Base-by-base conservation (phyloP, 1,140 invertebrate species). In the Drosophila burlai region DNA sequence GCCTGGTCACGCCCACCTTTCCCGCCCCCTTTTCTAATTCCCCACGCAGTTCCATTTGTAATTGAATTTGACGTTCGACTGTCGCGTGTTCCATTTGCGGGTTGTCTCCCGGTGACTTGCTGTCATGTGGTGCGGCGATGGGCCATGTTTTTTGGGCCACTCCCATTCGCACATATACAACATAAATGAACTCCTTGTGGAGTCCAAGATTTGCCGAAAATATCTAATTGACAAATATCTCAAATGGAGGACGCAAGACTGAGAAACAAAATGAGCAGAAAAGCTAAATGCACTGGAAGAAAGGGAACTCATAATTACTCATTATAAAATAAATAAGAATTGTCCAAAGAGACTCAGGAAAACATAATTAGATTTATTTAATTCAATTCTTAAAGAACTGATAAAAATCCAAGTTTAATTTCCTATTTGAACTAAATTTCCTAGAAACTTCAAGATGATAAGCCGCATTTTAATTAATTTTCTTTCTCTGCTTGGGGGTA, bases 1-100 rank as follows among this genome's bases (percentile, higher is more conserved):
- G 63, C 72, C 64, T 21, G 52, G 65, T 43, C 61, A 52, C 46
- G 64, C 64, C 79, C 60, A 34, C 26, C 18, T 21, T 29, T 16
- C 8, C 15, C 13, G 15, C 71, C 46, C 49, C n/a, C 3, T 45
- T 4, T 3, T 47, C 36, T 50, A 57, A 62, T 46, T 57, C 36
- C 54, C 54, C 21, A 31, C 15, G 18, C 55, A 36, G 40, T 24
- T 45, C 8, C 60, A 34, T 50, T 59, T 58, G 78, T 89, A 89
- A 89, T 89, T 89, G 78, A 89, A 89, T 89, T 89, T 89, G 85
- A 89, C 83, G 29, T 83, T 89, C 76, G 76, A 69, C 54, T 64
- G 57, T 61, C 69, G 62, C 81, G 76, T 60, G 75, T 72, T 57
- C 57, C 58, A 73, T 73, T 73, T 73, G 67, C 45, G 54, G 59